phyloP scores from a whole-genome alignment of 2,113 vertebrate species.

The Malurus elegans region DNA sequence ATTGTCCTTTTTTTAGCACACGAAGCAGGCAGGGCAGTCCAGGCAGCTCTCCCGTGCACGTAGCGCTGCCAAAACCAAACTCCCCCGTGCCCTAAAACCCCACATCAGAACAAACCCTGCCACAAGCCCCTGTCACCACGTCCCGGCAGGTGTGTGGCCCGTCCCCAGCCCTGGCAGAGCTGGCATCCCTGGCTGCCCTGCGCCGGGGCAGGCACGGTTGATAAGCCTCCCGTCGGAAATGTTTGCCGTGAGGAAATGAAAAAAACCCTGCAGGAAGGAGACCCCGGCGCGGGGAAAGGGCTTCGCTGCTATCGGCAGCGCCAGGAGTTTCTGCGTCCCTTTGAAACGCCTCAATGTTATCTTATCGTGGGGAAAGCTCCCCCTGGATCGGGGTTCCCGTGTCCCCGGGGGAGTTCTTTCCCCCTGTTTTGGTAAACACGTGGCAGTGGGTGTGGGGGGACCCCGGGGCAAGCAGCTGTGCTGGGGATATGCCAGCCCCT shows the following conservation, averaged over 20 bases:
- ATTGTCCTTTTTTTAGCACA: not conserved
- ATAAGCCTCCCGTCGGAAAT: not conserved
- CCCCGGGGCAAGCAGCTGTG: rapidly evolving
- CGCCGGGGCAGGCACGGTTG: not conserved
- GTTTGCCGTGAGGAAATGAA: not conserved
- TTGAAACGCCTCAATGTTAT: conserved; percentile 44
- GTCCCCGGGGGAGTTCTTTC: not conserved
- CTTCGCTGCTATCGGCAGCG: not conserved
- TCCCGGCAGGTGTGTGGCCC: not conserved
- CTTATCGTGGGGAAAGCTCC: conserved; percentile 37
- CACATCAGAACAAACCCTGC: not conserved
- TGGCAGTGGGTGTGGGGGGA: not conserved
- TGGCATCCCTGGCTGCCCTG: not conserved
- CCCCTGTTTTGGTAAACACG: conserved; percentile 15
- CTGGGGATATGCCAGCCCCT: not conserved
- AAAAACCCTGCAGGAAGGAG: not conserved
- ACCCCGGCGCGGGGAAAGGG: not conserved
- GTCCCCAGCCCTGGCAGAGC: not conserved
- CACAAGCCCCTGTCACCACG: not conserved
- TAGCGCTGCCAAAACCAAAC: not conserved
- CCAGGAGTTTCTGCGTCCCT: conserved; percentile 40
- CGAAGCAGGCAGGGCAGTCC: not conserved
- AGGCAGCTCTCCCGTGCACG: not conserved
- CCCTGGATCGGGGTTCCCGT: not conserved
- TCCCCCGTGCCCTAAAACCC: not conserved